Evolutionary conservation across 2,113 vertebrate genomes (phyloP), one percentile per base, ranked within the genome.

Genomic region (Delphinapterus leucas): DNA sequence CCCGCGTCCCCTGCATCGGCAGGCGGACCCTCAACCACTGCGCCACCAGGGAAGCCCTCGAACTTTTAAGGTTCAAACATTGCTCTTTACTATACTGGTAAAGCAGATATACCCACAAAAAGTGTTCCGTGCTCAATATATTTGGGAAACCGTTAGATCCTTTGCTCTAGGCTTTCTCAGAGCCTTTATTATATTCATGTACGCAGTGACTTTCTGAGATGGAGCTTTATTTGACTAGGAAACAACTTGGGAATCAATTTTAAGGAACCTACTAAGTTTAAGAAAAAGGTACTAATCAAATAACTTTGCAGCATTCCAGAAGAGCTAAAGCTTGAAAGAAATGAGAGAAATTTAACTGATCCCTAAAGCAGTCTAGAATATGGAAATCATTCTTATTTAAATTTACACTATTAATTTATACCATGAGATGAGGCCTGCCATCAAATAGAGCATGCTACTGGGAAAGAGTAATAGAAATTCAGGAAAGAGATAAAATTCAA

Each of bases 361-460:
- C 28, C 60, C 97, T 95, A 86, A 94, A 97, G 81, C 61, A 77
- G 26, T 93, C 90, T 92, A 84, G 77, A 96, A 96, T 92, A 71
- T 63, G 80, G 89, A 97, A 97, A 97, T 96, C 36, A 84, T 89
- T 93, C 96, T 89, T 96, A 92, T 96, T 98, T 96, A 97, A 97
- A 93, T 96, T 71, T 84, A 55, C 1, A 3, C 63, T 82, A 93
- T 96, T 96, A 93, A 95, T 95, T 96, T 97, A 97, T 76, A 88
- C 93, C 83, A 90, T 53, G 58, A 93, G 36, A 53, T 96, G 63
- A 96, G 38, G 36, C 68, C 73, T 95, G 80, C 38, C 85, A 92
- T 96, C 92, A 96, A 74, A 93, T 90, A 81, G 10, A 77, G 65
- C 83, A 58, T 44, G 71, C 92, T 96, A 97, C 74, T 85, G 38